A percentile compares a stretch with the other conserved stretches of the same genome.
phyloP scores from a whole-genome alignment of 2,113 vertebrate genomes.

The Etia nguti region DNA sequence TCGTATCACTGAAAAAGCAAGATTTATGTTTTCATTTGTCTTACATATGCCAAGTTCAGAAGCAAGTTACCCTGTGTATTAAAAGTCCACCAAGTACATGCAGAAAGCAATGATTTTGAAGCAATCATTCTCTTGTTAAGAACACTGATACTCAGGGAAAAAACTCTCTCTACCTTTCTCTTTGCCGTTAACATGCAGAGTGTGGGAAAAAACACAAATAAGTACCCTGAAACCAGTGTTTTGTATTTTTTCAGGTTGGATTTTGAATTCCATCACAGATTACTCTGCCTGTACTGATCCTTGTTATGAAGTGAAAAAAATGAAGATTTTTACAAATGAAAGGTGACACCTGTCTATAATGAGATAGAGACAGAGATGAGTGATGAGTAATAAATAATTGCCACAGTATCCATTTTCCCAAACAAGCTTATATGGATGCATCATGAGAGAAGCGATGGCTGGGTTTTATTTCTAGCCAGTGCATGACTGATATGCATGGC shows the following conservation, averaged over 20 bases:
- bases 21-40: neutral
- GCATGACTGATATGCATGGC: constrained; percentile 78
- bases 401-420: constrained; percentile 45
- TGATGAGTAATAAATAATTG: constrained; percentile 56
- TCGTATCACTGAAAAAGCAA: neutral
- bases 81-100: neutral
- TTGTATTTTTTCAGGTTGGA: neutral
- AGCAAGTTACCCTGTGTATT: neutral
- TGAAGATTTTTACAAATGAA: constrained; percentile 45
- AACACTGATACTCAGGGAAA: neutral
- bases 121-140: neutral
- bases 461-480: constrained; percentile 62
- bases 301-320: neutral
- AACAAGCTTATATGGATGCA: constrained; percentile 55
- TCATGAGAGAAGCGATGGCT: constrained; percentile 41
- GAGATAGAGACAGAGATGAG: constrained; percentile 37
- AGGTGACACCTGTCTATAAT: constrained; percentile 48
- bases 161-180: neutral
- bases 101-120: neutral
- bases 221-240: neutral
- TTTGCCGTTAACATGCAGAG: neutral
- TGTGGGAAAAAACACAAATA: neutral
- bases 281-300: neutral
- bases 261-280: neutral
- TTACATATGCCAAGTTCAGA: neutral